phyloP scores from a whole-genome alignment of 2,113 vertebrate genomes.

The human region DNA sequence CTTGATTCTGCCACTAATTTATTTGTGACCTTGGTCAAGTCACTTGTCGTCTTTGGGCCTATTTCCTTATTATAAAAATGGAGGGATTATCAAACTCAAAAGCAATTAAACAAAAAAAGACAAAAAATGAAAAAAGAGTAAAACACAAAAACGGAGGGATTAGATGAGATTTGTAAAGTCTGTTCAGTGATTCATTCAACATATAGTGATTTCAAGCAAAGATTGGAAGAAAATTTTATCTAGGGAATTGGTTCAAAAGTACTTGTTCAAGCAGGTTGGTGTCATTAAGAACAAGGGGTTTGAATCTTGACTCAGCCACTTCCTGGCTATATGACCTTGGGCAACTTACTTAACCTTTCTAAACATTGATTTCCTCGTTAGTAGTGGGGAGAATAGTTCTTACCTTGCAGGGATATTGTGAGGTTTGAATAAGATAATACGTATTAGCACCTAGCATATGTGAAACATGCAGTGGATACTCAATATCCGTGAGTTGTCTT shows the following conservation, averaged over 20 bases:
- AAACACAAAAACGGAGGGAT: neutral
- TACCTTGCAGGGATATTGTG: slow-evolving; percentile 48
- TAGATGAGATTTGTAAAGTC: slow-evolving; percentile 21
- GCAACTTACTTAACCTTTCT: slow-evolving; percentile 55
- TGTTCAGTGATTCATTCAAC: slow-evolving; percentile 39
- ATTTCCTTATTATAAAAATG: slow-evolving; percentile 43
- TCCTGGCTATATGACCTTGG: slow-evolving; percentile 35
- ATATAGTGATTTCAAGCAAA: slow-evolving; percentile 33
- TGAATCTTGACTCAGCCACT: slow-evolving; percentile 28
- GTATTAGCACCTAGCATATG: neutral
- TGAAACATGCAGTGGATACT: neutral
- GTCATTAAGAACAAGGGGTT: slow-evolving; percentile 47
- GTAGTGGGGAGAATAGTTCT: slow-evolving; percentile 32
- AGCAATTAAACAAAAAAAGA: too few relatives aligned
- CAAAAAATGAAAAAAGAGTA: too few relatives aligned
- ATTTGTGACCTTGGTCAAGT: slow-evolving; percentile 22
- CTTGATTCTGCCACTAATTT: slow-evolving; percentile 13
- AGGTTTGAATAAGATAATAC: slow-evolving; percentile 43
- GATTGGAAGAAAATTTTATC: slow-evolving; percentile 27
- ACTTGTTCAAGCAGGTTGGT: slow-evolving; percentile 36
- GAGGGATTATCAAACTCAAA: neutral
- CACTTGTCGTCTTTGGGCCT: neutral
- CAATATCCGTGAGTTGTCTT: neutral
- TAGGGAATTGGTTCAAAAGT: slow-evolving; percentile 56
- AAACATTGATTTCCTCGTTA: slow-evolving; percentile 52